A percentile compares a stretch with the other conserved stretches of the same genome.
Conservation (phyloP, 2,113 vertebrate species). For the Corythoichthys intestinalis region DNA sequence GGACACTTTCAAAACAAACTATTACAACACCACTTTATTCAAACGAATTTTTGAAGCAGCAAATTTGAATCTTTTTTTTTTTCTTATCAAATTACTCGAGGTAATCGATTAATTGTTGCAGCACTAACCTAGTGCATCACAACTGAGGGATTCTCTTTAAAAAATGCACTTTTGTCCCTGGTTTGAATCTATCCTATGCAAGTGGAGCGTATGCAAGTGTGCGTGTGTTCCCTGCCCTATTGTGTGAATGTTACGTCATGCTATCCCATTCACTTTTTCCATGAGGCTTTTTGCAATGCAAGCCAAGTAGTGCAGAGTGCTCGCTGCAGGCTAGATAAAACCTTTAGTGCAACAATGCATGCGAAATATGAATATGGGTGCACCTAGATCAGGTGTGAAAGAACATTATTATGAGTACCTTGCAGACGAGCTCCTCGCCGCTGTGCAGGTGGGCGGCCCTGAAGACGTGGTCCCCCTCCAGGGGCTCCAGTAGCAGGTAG, state of each 20-base stretch:
- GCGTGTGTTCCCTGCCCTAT: conserved; percentile 64
- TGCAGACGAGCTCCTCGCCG: conserved; percentile 95
- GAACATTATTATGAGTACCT: conserved; percentile 74
- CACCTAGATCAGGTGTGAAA: background rate
- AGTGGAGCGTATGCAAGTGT: conserved; percentile 19
- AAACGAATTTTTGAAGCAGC: too few relatives aligned
- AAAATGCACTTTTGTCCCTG: background rate
- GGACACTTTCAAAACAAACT: too few relatives aligned
- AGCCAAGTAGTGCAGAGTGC: conserved; percentile 32
- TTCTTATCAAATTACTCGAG: too few relatives aligned
- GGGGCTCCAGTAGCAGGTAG: conserved; percentile 97
- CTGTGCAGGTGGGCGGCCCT: conserved; percentile 96
- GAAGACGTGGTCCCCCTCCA: conserved; percentile 98
- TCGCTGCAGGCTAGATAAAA: background rate
- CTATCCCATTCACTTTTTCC: conserved; percentile 69
- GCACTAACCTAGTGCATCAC: background rate
- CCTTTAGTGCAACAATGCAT: background rate
- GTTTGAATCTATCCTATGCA: conserved; percentile 9
- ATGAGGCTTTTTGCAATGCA: conserved; percentile 58
- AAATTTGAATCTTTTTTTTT: too few relatives aligned
- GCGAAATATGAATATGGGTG: background rate
- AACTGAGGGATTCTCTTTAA: background rate
- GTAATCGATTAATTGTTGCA: too few relatives aligned
- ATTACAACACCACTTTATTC: too few relatives aligned
- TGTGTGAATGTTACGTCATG: conserved; percentile 73